These are phyloP conservation scores for Scomber scombrus DNA, from an alignment of 2,113 vertebrate genomes.

Conservation along the genomic window DNA sequence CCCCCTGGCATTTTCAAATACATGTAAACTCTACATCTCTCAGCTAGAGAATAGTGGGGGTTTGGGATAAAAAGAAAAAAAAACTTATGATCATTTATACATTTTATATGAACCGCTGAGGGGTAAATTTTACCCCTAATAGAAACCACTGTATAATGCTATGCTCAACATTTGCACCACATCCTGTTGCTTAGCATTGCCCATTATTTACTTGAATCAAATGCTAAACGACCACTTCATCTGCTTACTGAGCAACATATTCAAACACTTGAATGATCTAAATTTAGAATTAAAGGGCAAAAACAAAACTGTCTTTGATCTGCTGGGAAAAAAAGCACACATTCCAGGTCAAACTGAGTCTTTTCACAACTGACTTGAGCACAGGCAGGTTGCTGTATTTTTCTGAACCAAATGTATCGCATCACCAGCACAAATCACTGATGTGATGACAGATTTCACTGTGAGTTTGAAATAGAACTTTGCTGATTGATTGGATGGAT, in stretches of 20 bases:
- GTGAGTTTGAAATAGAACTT: neutral
- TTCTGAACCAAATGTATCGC: neutral
- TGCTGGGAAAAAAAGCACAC: neutral
- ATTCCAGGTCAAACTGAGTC: slow-evolving; percentile 9
- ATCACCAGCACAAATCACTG: neutral
- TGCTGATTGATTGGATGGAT: neutral
- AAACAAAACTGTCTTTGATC: neutral
- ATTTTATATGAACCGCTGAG: no score
- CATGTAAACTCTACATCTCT: no score
- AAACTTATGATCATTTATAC: no score
- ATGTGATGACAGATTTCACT: neutral
- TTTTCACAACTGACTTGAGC: neutral
- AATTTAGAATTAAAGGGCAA: neutral
- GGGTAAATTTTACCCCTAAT: no score
- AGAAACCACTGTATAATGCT: no score
- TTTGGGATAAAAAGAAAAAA: no score
- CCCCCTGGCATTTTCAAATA: no score
- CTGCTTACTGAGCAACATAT: neutral
- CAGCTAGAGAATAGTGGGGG: no score
- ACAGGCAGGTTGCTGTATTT: slow-evolving; percentile 11
- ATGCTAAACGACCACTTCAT: slow-evolving; percentile 1
- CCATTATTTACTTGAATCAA: neutral
- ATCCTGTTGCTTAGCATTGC: no score
- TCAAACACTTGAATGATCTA: neutral
- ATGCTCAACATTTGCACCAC: no score